Evolutionary conservation across 37 sponge, comb jelly and placozoan genomes (phyloP).

Genomic region (Spongilla lacustris): DNA sequence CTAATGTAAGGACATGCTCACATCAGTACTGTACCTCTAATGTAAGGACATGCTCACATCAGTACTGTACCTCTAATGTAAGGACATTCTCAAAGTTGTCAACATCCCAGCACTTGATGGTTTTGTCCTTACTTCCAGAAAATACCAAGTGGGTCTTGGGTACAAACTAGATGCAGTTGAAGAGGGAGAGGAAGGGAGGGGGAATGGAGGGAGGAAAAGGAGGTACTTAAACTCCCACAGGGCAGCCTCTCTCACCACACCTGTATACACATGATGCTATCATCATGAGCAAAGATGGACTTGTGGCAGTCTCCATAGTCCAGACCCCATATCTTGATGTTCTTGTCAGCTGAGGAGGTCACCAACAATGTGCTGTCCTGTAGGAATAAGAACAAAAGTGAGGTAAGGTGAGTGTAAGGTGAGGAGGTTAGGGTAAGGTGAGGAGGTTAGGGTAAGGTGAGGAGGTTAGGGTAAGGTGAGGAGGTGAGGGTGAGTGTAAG

Average conservation of each 20-base stretch:
- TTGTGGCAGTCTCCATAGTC: conserved; percentile 98
- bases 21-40: no score
- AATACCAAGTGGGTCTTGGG: conserved; percentile 91
- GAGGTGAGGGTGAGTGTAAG: no score
- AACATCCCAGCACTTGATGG: conserved; percentile 95
- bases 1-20: no score
- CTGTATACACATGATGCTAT: conserved; percentile 82
- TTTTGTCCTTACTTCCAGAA: conserved; percentile 90
- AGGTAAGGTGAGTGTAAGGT: neutral
- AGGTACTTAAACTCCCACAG: neutral
- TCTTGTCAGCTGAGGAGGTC: conserved; percentile 95
- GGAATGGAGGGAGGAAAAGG: neutral
- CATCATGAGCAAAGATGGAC: conserved; percentile 97
- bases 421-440: no score
- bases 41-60: neutral
- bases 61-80: conserved; percentile 70
- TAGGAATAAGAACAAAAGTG: neutral
- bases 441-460: no score
- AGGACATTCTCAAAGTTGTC: conserved; percentile 89
- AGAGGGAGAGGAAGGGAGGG: neutral
- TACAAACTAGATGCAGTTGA: conserved; percentile 62
- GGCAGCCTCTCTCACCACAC: neutral
- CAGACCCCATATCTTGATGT: conserved; percentile 94
- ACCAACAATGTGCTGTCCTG: conserved; percentile 92
- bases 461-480: no score